Conservation (phyloP, 2,797 vertebrate genomes). For the Tragelaphus eurycerus region DNA sequence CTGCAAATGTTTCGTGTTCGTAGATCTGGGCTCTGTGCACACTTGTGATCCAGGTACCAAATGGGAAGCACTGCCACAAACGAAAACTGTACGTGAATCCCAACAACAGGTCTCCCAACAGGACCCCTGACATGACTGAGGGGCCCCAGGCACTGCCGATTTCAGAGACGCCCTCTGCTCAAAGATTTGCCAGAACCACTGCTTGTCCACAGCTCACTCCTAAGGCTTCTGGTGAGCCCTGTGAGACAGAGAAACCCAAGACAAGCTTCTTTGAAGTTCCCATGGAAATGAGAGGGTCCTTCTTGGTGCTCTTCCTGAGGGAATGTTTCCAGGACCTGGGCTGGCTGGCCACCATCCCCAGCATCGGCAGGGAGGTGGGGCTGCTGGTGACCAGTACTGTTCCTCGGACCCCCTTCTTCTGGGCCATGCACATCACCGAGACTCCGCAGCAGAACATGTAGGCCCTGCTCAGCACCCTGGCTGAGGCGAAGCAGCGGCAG, state of each 20-base stretch:
- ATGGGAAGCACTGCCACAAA: neutral
- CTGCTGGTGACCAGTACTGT: slow-evolving; percentile 51
- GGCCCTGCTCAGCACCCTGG: neutral
- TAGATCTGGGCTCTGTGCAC: neutral
- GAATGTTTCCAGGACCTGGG: slow-evolving; percentile 28
- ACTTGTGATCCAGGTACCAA: neutral
- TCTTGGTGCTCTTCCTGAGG: slow-evolving; percentile 18
- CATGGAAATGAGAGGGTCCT: slow-evolving; percentile 60
- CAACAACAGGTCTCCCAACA: neutral
- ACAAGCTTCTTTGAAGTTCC: neutral
- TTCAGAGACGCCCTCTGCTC: neutral
- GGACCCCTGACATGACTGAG: rapidly evolving
- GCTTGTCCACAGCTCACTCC: neutral
- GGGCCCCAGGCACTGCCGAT: neutral
- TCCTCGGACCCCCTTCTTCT: slow-evolving; percentile 54
- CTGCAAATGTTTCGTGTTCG: neutral
- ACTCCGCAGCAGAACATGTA: neutral
- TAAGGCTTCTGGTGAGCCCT: neutral
- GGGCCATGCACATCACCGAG: slow-evolving; percentile 53
- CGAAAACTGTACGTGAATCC: neutral
- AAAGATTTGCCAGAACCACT: neutral
- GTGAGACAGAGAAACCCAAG: neutral
- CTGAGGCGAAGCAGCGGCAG: neutral
- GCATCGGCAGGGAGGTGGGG: neutral
- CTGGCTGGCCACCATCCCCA: neutral